Conservation (phyloP, 2,888 invertebrate genomes). For the Sabatieria punctata region DNA sequence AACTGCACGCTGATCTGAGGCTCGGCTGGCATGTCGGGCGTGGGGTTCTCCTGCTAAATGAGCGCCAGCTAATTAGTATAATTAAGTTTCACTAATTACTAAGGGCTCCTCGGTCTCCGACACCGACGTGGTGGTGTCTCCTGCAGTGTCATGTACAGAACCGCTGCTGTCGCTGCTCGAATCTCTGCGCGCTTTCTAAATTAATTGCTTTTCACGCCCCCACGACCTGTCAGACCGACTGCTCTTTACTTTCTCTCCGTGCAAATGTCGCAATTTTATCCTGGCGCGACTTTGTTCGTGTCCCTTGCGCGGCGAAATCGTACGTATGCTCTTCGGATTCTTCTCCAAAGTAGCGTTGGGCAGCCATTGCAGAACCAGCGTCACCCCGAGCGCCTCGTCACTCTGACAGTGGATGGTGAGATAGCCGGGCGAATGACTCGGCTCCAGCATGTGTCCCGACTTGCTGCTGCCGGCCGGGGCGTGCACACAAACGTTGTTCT, state of each 20-base stretch:
- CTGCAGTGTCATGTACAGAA: too few species aligned
- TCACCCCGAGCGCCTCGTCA: conserved; percentile 43
- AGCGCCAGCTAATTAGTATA: too few species aligned
- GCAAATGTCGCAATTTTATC: conserved; percentile 6
- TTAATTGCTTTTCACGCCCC: too few species aligned
- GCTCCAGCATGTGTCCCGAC: conserved; percentile 60
- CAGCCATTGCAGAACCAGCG: conserved; percentile 79
- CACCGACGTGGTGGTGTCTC: too few species aligned
- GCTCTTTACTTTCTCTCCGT: not conserved
- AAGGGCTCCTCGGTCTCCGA: too few species aligned
- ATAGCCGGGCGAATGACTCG: conserved; percentile 77
- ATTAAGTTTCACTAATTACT: too few species aligned
- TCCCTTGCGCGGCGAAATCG: conserved; percentile 2
- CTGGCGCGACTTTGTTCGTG: too few species aligned
- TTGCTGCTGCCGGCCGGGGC: conserved; percentile 51
- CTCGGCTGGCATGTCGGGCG: not conserved
- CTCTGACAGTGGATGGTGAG: conserved; percentile 54
- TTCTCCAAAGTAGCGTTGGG: conserved; percentile 73
- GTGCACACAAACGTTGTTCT: conserved; percentile 94
- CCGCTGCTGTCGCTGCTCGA: too few species aligned
- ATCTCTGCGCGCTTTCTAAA: too few species aligned
- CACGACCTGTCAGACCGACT: too few species aligned
- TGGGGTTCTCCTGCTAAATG: too few species aligned
- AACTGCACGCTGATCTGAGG: conserved; percentile 31
- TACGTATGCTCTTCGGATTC: conserved; percentile 51